These are phyloP conservation scores for Aurelia coerulea DNA, from an alignment of 30 jellyfish, hydroid and myxozoan species.

Conservation along the genomic window DNA sequence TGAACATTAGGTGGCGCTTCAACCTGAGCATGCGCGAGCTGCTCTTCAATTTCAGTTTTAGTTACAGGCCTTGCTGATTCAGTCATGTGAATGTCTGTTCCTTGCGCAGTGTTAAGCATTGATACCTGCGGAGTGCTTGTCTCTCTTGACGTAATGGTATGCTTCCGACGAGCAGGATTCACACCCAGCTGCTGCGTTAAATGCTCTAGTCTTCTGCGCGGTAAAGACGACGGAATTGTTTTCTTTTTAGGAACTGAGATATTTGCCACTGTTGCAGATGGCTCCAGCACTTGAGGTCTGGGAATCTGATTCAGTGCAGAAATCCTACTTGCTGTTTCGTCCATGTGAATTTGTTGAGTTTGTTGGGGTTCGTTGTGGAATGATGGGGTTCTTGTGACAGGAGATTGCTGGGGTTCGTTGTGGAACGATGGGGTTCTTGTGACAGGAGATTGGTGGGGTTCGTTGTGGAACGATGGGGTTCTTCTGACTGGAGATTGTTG, in stretches of 20 bases:
- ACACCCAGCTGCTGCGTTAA: constrained; percentile 59
- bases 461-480: too few species aligned
- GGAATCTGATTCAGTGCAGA: too few species aligned
- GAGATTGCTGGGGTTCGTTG: too few species aligned
- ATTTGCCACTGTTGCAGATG: neutral
- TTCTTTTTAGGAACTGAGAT: constrained; percentile 15
- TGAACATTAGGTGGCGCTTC: neutral
- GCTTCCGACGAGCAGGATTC: constrained; percentile 33
- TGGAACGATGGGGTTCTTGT: too few species aligned
- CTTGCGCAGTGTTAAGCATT: neutral
- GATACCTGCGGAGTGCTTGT: neutral
- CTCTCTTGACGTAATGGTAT: constrained; percentile 10
- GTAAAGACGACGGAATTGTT: constrained; percentile 12
- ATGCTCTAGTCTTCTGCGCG: constrained; percentile 33
- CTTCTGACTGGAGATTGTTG: neutral
- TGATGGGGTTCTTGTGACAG: too few species aligned
- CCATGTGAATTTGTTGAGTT: too few species aligned
- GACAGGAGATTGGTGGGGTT: too few species aligned
- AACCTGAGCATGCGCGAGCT: neutral
- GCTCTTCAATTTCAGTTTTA: neutral
- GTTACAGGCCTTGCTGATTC: neutral
- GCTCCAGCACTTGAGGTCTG: neutral
- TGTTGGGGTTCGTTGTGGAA: too few species aligned
- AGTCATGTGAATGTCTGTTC: neutral
- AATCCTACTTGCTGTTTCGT: too few species aligned